Percentiles rank a stretch among this genome's conserved stretches.
Evolutionary conservation across 2,113 vertebrate genomes (phyloP).

Genomic region (Chrysemys picta): DNA sequence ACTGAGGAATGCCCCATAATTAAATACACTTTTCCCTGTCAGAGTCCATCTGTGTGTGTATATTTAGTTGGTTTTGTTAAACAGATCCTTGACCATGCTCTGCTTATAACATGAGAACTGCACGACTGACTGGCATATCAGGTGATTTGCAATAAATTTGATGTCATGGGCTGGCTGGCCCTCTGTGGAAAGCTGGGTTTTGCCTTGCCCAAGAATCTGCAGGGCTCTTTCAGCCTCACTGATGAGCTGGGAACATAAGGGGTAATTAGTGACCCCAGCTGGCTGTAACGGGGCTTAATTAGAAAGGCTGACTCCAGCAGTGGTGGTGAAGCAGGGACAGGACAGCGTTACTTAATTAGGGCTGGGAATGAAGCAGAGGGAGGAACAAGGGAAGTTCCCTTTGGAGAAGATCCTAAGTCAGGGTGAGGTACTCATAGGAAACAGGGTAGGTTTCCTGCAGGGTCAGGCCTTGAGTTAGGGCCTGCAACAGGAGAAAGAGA

Average conservation of each 20-base stretch:
- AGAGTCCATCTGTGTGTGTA: neutral
- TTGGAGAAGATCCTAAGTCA: neutral
- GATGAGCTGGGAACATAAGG: neutral
- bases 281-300: neutral
- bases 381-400: neutral
- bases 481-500: neutral
- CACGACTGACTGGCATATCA: neutral
- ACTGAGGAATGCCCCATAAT: neutral
- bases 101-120: neutral
- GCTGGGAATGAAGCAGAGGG: neutral
- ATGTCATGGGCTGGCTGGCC: neutral
- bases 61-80: neutral
- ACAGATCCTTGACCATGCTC: neutral
- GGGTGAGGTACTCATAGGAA: neutral
- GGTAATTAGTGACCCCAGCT: neutral
- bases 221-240: neutral
- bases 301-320: neutral
- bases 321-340: neutral
- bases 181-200: neutral
- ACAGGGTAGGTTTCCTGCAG: neutral
- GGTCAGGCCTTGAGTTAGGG: neutral
- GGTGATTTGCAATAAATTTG: neutral
- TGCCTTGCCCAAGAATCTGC: neutral
- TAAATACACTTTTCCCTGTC: neutral
- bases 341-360: neutral